These are phyloP conservation scores for Tubulanus polymorphus DNA, from an alignment of 2,888 invertebrate species.

Conservation along the genomic window DNA sequence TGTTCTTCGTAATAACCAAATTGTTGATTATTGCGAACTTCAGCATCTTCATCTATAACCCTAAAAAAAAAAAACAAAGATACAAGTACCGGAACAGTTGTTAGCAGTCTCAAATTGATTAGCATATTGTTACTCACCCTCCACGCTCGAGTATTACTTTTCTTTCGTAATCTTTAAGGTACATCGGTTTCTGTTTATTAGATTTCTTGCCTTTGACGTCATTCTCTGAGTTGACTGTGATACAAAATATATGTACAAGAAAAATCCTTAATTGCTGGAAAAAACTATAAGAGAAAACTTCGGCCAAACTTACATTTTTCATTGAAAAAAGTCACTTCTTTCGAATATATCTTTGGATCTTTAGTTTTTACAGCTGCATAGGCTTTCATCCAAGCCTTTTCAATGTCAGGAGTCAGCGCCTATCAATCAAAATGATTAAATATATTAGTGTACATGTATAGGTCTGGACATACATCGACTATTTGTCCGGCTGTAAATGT, in stretches of 20 bases:
- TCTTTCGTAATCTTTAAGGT: conserved; percentile 74
- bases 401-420: conserved; percentile 66
- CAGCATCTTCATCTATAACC: conserved; percentile 15
- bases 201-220: too few species aligned
- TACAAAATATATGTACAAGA: too few species aligned
- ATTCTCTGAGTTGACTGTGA: too few species aligned
- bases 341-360: conserved; percentile 84
- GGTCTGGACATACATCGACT: too few species aligned
- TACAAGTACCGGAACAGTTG: background rate
- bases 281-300: too few species aligned
- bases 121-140: conserved; percentile 51
- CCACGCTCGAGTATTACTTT: conserved; percentile 68
- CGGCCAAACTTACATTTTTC: too few species aligned
- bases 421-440: conserved; percentile 28
- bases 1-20: conserved; percentile 67
- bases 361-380: conserved; percentile 79
- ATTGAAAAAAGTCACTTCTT: too few species aligned
- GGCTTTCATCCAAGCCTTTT: conserved; percentile 83
- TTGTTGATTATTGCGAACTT: too few species aligned
- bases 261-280: too few species aligned
- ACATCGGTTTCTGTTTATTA: conserved; percentile 57
- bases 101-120: conserved; percentile 10
- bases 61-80: conserved; percentile 5
- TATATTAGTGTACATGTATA: background rate
- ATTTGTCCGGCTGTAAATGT: too few species aligned